phyloP scores from a whole-genome alignment of 2,888 invertebrate species.

The Antheraea assamensis region DNA sequence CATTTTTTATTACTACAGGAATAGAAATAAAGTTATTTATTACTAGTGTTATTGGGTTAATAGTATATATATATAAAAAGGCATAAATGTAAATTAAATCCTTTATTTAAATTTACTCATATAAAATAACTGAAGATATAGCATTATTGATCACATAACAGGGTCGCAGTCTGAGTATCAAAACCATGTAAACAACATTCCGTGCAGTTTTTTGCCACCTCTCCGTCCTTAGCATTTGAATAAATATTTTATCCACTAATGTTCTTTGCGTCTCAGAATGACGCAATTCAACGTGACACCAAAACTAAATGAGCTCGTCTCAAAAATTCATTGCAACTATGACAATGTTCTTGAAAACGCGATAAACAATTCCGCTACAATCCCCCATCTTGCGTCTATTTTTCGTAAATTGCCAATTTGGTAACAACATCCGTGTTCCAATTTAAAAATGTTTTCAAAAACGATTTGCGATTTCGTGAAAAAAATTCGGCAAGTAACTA shows the following conservation, averaged over 20 bases:
- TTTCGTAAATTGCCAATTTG: neutral
- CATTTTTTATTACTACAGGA: no score
- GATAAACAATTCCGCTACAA: slow-evolving; percentile 10
- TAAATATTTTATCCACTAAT: slow-evolving; percentile 49
- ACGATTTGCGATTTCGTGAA: slow-evolving; percentile 14
- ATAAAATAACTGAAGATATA: neutral
- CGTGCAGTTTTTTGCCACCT: slow-evolving; percentile 62
- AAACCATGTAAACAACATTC: slow-evolving; percentile 61
- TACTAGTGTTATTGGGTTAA: neutral
- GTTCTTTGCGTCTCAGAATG: slow-evolving; percentile 49
- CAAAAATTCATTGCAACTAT: slow-evolving; percentile 22
- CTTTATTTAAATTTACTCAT: neutral
- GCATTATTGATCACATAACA: slow-evolving; percentile 8
- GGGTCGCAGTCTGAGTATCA: slow-evolving; percentile 21
- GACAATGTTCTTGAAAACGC: slow-evolving; percentile 16
- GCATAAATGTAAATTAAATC: neutral
- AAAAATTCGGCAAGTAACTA: slow-evolving; percentile 19
- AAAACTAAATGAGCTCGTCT: slow-evolving; percentile 29
- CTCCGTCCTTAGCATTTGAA: slow-evolving; percentile 50
- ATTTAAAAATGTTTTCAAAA: neutral
- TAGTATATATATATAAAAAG: neutral
- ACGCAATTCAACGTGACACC: slow-evolving; percentile 58
- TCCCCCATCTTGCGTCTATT: slow-evolving; percentile 4
- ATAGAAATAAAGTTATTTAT: no score
- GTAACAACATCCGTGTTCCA: slow-evolving; percentile 3